Percentiles rank a stretch among this genome's conserved stretches.
Conservation (phyloP, 2,888 invertebrate species). For the Schrankia costaestrigalis region DNA sequence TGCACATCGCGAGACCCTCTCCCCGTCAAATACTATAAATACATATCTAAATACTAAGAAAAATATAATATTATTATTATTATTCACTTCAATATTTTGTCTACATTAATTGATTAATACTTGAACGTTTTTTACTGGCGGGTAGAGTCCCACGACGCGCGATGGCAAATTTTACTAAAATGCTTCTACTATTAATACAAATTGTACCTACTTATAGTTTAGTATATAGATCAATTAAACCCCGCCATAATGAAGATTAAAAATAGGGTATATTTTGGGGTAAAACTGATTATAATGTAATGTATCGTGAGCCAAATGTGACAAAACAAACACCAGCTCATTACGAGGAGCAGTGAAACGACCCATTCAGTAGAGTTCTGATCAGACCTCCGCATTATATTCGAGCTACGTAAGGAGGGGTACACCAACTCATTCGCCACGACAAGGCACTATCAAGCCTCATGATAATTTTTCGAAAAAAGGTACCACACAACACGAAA, state of each 20-base stretch:
- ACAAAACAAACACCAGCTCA: constrained; percentile 20
- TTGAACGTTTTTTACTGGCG: constrained; percentile 38
- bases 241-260: constrained; percentile 21
- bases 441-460: constrained; percentile 73
- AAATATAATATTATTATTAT: constrained; percentile 54
- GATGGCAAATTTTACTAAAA: constrained; percentile 54
- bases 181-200: constrained; percentile 53
- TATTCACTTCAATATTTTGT: constrained; percentile 43
- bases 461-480: constrained; percentile 55
- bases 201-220: constrained; percentile 67
- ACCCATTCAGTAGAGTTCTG: constrained; percentile 13
- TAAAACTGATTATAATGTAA: constrained; percentile 22
- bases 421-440: constrained; percentile 48
- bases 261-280: constrained; percentile 20
- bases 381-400: constrained; percentile 19
- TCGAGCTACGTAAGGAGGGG: constrained; percentile 41
- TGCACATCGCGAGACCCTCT: constrained; percentile 22
- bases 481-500: constrained; percentile 67
- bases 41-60: constrained; percentile 56
- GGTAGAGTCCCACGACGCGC: constrained; percentile 41
- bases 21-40: constrained; percentile 37
- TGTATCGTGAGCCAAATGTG: constrained; percentile 29
- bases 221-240: constrained; percentile 31
- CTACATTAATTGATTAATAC: constrained; percentile 56
- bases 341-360: constrained; percentile 22